These are phyloP conservation scores for Spisula subtruncata DNA, from an alignment of 2,888 invertebrate genomes.

Conservation along the genomic window DNA sequence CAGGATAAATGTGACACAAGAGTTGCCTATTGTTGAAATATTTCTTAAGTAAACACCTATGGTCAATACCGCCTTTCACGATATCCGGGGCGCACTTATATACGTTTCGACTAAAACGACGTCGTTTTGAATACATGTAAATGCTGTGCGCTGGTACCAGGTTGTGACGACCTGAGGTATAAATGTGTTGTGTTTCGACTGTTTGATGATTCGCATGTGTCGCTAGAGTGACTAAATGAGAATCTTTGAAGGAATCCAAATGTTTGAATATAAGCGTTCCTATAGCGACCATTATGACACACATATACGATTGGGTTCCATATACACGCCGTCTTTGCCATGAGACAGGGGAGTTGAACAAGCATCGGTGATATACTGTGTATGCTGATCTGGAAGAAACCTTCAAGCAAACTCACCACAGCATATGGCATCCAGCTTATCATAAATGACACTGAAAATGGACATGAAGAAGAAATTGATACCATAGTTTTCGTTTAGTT, in stretches of 20 bases:
- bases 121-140: no score
- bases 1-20: no score
- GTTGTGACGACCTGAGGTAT: no score
- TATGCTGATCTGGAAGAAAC: conserved; percentile 53
- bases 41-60: no score
- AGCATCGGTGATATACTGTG: conserved; percentile 40
- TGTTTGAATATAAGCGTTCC: conserved; percentile 30
- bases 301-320: conserved; percentile 60
- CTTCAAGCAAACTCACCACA: conserved; percentile 48
- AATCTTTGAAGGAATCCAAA: not conserved
- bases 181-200: no score
- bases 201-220: not conserved
- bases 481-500: no score
- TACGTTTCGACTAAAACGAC: no score
- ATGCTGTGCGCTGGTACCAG: no score
- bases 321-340: conserved; percentile 57
- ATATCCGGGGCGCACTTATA: no score
- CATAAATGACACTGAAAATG: conserved; percentile 60
- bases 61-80: no score
- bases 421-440: conserved; percentile 62
- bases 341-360: conserved; percentile 56
- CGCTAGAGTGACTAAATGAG: not conserved
- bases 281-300: conserved; percentile 39
- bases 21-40: no score
- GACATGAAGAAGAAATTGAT: no score